Evolutionary conservation across 2,113 vertebrate genomes (phyloP), one percentile per base, ranked within the genome.

Genomic region (Ptilorrhoa leucosticta): DNA sequence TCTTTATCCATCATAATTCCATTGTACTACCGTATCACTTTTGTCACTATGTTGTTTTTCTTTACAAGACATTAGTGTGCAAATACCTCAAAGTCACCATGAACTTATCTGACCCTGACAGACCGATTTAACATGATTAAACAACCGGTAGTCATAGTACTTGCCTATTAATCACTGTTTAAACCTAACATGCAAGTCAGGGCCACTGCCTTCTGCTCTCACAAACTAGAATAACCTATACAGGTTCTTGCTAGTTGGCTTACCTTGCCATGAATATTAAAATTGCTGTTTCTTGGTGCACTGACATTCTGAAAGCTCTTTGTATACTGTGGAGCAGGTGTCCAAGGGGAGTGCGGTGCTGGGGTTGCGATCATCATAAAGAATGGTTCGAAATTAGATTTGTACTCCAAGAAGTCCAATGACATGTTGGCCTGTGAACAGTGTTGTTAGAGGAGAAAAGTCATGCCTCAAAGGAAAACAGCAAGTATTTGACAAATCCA

Each of bases 321-420:
- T n/a, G 98, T 97, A 83, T 99, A 99, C 96, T 99, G 99, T 27
- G 99, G 99, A 31, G 99, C 99, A 5, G 99, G 97, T 2, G 98
- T 99, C 99, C 99, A 99, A 23, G 99, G 99, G 0, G 99, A 99
- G 88, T 99, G 99, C 0, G 99, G 99, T 9, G 99, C 99, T 35
- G 99, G 99, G 2, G 99, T 99, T 83, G 99, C 99, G 6, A 99
- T 98, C 99, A 99, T 99, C 99, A 99, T 99, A 96, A 99, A 99
- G 98, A 99, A 99, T 1, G 99, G 99, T 71, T 98, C 98, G 9
- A 97, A 98, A 96, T 98, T 99, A 54, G 98, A 99, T 95, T 99
- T 99, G 92, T 98, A 98, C 87, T 98, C 98, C 89, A 99, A 98
- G 97, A 99, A 99, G 90, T 99, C 99, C 94, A 99, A 63, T 44